Base-by-base conservation (phyloP, 2,113 vertebrate genomes). In the Lipophrys pholis region DNA sequence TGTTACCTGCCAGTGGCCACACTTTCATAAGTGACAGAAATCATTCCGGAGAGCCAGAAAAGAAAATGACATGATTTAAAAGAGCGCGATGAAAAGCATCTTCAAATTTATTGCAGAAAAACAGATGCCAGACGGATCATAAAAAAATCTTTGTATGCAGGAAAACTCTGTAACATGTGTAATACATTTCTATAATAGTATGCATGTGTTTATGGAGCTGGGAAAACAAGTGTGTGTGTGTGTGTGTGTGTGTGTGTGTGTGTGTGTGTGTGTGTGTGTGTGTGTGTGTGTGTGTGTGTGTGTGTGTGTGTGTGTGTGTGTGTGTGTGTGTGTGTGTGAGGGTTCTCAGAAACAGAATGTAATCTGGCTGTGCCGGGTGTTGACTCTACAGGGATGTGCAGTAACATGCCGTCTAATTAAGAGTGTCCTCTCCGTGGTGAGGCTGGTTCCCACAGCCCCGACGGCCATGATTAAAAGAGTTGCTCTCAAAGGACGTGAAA, bases 381-480 rank as follows among this genome's bases (percentile, higher is more conserved):
- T 89, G 89, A 82, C 84, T 90, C 86, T 87, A 80, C 74, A 53
- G 71, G 81, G 88, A 91, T 84, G 76, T 86, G 83, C 83, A 77
- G 90, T 82, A 90, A 87, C 88, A 83, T 81, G 88, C 78, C 40
- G 65, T 76, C 88, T 92, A 92, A 93, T 92, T 93, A 92, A 88
- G 88, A 89, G 87, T 73, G 88, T 91, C 91, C 89, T 90, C 85
- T 86, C 82, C 59, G 62, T 70, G 70, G 83, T 65, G 85, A 83
- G 85, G 78, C 78, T 62, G 81, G 72, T 89, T 89, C 90, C 87
- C 87, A 86, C 78, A 84, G 82, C 85, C 85, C 81, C 90, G 84
- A 66, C 78, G 79, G 86, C 85, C 78, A 85, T 93, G 93, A 93
- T 93, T 93, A 93, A 93, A 94, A 91, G 91, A 90, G 84, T 83